Base-by-base conservation (phyloP, 2,888 invertebrate species). In the Idaea straminata region DNA sequence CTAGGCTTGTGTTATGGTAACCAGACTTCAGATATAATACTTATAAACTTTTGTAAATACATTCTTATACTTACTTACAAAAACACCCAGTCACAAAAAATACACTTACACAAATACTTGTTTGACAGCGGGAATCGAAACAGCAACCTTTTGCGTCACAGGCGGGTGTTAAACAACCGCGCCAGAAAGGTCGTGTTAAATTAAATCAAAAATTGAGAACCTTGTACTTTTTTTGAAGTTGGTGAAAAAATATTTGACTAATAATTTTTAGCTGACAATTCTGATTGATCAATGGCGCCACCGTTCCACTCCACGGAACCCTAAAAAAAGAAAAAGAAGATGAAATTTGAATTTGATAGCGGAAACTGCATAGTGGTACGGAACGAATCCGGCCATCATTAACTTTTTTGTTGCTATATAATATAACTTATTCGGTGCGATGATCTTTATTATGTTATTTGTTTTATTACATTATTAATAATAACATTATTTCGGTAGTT, bases 371-470 rank as follows among this genome's bases (percentile, higher is more conserved):
- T 78, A 74, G 72, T 66, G 78, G 76, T 72, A 84, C 87, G 89
- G 81, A 89, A 90, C 91, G 89, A 91, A 91, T 90, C 79, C 79
- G 72, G 78, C 82, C 85, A 88, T 90, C 89, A 91, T 91, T 91
- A 75, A 76, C 75, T 78, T 82, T n/a, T 79, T 83, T 79, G 78
- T 68, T 62, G 79, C 81, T 83, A 82, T 81, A 81, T 85, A 77
- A 65, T 66, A 64, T 60, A 61, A 59, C 64, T 69, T 63, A 64
- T 66, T 64, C 61, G 66, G 66, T 60, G 66, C 35, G 64, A 69
- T 72, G 71, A 70, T 70, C 72, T 72, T 74, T 74, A 74, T 74
- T 71, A 70, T 71, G 65, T 69, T 71, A 74, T 72, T 72, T 73
- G 69, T 73, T 69, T 73, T 69, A 65, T 68, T 64, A 62, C 34